These are phyloP conservation scores for Microcebus tavaratra DNA, from an alignment of 2,113 vertebrate species.

Conservation along the genomic window DNA sequence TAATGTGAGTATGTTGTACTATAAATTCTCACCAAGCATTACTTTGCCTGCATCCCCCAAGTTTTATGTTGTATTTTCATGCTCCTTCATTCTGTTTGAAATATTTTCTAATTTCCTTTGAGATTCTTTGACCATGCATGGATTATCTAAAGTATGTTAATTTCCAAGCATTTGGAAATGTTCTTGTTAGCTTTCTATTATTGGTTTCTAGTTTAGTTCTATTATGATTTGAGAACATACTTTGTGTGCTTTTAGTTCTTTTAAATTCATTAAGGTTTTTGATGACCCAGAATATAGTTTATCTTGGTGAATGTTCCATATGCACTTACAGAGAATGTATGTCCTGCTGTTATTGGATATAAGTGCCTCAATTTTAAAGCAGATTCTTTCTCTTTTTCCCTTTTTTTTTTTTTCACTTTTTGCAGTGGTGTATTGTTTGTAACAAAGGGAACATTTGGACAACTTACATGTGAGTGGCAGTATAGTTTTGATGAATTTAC, in stretches of 20 bases:
- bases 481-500: conserved; percentile 98
- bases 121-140: conserved; percentile 8
- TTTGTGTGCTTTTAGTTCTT: neutral
- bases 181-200: conserved; percentile 27
- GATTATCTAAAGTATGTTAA: conserved; percentile 26
- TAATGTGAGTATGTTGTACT: neutral
- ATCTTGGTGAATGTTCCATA: neutral
- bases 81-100: neutral
- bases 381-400: neutral
- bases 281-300: neutral
- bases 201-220: conserved; percentile 13
- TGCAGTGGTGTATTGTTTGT: conserved; percentile 95
- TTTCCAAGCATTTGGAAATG: conserved; percentile 10
- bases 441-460: conserved; percentile 97
- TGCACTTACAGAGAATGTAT: neutral
- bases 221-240: conserved; percentile 9
- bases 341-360: neutral
- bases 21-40: neutral
- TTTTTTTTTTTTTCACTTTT: conserved; percentile 3
- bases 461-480: conserved; percentile 98
- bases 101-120: conserved; percentile 33
- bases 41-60: neutral
- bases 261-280: neutral
- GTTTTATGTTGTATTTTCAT: neutral
- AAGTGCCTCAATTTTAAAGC: conserved; percentile 31